Evolutionary conservation across 2,113 vertebrate species (phyloP).

Genomic region (Symphodus melops): DNA sequence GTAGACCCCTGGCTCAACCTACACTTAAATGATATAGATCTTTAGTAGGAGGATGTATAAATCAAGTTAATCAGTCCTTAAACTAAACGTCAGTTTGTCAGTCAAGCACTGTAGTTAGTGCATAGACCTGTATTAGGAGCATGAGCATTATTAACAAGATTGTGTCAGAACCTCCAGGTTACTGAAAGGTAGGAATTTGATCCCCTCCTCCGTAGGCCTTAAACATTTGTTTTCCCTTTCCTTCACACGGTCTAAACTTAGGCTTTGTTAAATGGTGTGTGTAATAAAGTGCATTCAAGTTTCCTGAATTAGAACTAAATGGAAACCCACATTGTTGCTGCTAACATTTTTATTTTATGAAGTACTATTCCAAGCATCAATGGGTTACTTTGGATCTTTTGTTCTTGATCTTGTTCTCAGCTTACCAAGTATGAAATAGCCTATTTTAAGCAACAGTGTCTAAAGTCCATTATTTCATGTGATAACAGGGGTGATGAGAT

Average conservation of each 20-base stretch:
- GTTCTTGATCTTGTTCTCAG: neutral
- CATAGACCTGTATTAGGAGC: neutral
- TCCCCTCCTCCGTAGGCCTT: too few species aligned
- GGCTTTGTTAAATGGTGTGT: too few species aligned
- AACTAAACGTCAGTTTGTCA: neutral
- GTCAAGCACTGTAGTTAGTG: neutral
- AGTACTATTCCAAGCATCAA: neutral
- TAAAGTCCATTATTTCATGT: neutral
- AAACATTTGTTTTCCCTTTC: too few species aligned
- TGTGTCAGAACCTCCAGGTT: too few species aligned
- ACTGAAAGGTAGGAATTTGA: too few species aligned
- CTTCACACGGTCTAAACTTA: too few species aligned
- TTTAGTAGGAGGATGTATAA: slow-evolving; percentile 16
- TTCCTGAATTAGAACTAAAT: neutral
- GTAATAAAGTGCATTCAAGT: too few species aligned
- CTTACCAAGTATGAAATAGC: neutral
- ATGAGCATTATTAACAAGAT: too few species aligned
- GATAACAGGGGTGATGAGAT: too few species aligned
- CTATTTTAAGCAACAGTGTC: neutral
- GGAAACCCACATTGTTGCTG: neutral
- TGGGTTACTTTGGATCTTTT: neutral
- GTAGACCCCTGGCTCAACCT: slow-evolving; percentile 41
- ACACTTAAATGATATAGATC: slow-evolving; percentile 23
- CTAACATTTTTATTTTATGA: neutral
- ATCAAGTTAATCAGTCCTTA: neutral